Base-by-base conservation (phyloP, 53 echinoderm and acorn worm genomes). In the Holothuria leucospilota region DNA sequence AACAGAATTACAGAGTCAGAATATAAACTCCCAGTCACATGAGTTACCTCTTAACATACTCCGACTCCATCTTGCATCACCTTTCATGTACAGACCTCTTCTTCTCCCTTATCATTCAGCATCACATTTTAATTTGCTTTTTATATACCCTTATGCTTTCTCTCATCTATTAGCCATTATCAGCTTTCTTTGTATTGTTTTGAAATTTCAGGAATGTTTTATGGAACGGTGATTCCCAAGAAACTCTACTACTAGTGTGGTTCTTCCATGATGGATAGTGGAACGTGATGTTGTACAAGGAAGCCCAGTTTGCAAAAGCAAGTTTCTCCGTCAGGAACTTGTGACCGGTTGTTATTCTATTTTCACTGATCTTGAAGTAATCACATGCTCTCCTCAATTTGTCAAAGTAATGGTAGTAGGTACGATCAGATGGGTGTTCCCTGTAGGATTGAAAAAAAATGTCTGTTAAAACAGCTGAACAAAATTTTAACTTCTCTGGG, bases 311-410 rank as follows among this genome's bases (percentile, higher is more conserved):
- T 13, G 86, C 95, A 53, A 95, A 92, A 0, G 92, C 80, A 20
- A 92, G 91, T 68, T 95, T 95, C 79, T 95, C 95, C 0, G 95
- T 93, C 29, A 92, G 85, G 83, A 95, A 95, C 86, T 95, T 95
- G 78, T 95, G 95, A 20, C 95, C 95, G 0, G 84, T 88, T 0
- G 23, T 75, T 13, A 88, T 58, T 25, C 85, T 79, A n/a, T 73
- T 90, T 40, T 95, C 95, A 38, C 95, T 95, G 13, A 72, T 29
- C 23, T 51, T 39, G 69, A 91, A 93, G 89, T 95, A 95, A 5
- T 64, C 82, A 62, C 95, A 95, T 12, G 93, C 93, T 2, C 69
- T 86, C 28, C 88, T 85, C 8, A 90, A 38, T 40, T 66, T 88
- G 59, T 95, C 93, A 77, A 86, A 93, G 89, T 95, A 95, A 86